Evolutionary conservation across 2,888 invertebrate genomes (phyloP).

Genomic region (Cabera pusaria): DNA sequence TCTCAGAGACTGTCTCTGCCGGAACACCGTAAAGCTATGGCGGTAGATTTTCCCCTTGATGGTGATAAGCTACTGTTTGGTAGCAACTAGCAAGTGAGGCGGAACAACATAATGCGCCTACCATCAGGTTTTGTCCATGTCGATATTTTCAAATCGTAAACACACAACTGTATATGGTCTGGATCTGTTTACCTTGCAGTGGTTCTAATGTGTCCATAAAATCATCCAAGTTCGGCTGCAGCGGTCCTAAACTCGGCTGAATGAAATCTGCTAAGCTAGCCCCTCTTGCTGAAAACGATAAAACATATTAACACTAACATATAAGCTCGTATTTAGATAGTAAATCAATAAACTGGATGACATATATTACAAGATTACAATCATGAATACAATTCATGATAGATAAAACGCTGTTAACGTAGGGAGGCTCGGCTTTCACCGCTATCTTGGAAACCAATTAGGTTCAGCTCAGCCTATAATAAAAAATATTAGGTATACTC

Average conservation of each 20-base stretch:
- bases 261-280: conserved; percentile 97
- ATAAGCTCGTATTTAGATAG: conserved; percentile 14
- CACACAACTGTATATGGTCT: too few relatives aligned
- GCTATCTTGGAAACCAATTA: conserved; percentile 9
- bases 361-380: conserved; percentile 16
- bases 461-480: too few relatives aligned
- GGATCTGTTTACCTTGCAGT: conserved; percentile 87
- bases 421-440: conserved; percentile 19
- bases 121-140: too few relatives aligned
- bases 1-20: too few relatives aligned
- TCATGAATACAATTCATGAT: conserved; percentile 19
- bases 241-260: conserved; percentile 97
- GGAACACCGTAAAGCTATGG: too few relatives aligned
- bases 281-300: conserved; percentile 86
- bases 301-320: conserved; percentile 16
- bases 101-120: too few relatives aligned
- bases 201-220: conserved; percentile 96
- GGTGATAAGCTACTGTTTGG: too few relatives aligned
- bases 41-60: too few relatives aligned
- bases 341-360: conserved; percentile 17
- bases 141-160: too few relatives aligned
- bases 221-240: conserved; percentile 98
- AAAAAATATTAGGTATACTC: too few relatives aligned
- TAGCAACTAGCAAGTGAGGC: too few relatives aligned
- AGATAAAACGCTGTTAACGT: conserved; percentile 12